These are phyloP conservation scores for Melanotus villosus DNA, from an alignment of 2,888 invertebrate genomes.

Conservation along the genomic window DNA sequence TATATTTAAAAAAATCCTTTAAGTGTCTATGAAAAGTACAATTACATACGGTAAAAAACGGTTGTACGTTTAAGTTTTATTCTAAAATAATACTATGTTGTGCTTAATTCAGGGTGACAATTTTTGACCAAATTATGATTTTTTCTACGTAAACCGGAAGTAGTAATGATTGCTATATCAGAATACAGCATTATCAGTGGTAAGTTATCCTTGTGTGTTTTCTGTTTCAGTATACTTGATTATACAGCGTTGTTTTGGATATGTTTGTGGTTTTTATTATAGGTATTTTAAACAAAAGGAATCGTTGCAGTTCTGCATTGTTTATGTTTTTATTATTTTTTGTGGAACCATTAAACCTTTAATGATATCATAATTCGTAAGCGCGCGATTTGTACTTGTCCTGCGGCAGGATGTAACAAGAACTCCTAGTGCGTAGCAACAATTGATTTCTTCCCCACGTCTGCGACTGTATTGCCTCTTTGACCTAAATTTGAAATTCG, in stretches of 20 bases:
- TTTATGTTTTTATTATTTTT: too few relatives aligned
- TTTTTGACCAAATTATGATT: conserved; percentile 16
- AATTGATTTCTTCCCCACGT: conserved; percentile 44
- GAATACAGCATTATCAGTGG: conserved; percentile 55
- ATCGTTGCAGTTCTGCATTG: too few relatives aligned
- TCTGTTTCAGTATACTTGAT: not conserved
- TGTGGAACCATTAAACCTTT: too few relatives aligned
- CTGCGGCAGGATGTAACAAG: conserved; percentile 24
- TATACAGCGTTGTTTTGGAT: not conserved
- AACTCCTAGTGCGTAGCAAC: conserved; percentile 41
- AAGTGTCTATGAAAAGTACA: not conserved
- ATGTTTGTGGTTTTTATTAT: too few relatives aligned
- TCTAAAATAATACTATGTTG: not conserved
- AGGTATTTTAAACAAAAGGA: too few relatives aligned
- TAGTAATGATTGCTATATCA: conserved; percentile 56
- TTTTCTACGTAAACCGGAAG: conserved; percentile 2
- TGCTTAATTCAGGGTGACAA: not conserved
- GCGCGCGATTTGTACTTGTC: conserved; percentile 5
- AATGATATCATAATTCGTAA: too few relatives aligned
- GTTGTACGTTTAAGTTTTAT: not conserved
- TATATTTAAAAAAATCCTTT: too few relatives aligned
- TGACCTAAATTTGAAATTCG: conserved; percentile 48
- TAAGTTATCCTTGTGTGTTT: conserved; percentile 44
- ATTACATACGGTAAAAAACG: not conserved
- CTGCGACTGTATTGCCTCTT: conserved; percentile 44